Percentiles rank a stretch among this genome's conserved stretches.
These are phyloP conservation scores for Lipophrys pholis DNA, from an alignment of 2,113 vertebrate genomes.

Conservation along the genomic window DNA sequence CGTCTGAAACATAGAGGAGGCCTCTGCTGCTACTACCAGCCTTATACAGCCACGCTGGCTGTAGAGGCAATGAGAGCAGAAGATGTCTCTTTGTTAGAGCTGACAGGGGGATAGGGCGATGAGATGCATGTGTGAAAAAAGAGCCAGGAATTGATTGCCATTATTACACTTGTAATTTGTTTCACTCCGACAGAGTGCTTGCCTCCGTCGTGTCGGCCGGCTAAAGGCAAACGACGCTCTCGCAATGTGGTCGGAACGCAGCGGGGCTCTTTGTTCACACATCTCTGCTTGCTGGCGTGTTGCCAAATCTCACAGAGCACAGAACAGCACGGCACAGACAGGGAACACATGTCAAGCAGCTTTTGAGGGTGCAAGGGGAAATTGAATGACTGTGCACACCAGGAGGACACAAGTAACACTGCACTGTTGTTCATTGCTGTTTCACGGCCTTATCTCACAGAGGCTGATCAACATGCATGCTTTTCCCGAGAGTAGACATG, in stretches of 20 bases:
- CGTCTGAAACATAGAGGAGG: constrained; percentile 86
- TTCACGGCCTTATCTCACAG: constrained; percentile 80
- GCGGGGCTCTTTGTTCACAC: constrained; percentile 70
- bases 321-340: constrained; percentile 50
- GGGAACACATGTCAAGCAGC: constrained; percentile 55
- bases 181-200: background rate
- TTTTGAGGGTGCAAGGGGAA: constrained; percentile 63
- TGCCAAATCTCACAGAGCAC: constrained; percentile 45
- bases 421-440: constrained; percentile 78
- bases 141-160: constrained; percentile 39
- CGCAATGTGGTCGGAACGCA: background rate
- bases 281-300: constrained; percentile 63
- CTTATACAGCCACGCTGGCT: constrained; percentile 69
- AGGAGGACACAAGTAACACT: constrained; percentile 63
- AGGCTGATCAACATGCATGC: constrained; percentile 67
- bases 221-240: constrained; percentile 14
- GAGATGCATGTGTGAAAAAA: constrained; percentile 76
- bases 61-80: constrained; percentile 72
- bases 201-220: constrained; percentile 1
- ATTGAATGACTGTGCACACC: constrained; percentile 61
- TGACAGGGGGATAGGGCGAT: constrained; percentile 67
- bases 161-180: constrained; percentile 24
- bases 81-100: constrained; percentile 71
- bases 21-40: constrained; percentile 79
- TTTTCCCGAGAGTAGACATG: constrained; percentile 38